phyloP scores from a whole-genome alignment of 2,113 vertebrate genomes.

The Todiramphus saurophagus region DNA sequence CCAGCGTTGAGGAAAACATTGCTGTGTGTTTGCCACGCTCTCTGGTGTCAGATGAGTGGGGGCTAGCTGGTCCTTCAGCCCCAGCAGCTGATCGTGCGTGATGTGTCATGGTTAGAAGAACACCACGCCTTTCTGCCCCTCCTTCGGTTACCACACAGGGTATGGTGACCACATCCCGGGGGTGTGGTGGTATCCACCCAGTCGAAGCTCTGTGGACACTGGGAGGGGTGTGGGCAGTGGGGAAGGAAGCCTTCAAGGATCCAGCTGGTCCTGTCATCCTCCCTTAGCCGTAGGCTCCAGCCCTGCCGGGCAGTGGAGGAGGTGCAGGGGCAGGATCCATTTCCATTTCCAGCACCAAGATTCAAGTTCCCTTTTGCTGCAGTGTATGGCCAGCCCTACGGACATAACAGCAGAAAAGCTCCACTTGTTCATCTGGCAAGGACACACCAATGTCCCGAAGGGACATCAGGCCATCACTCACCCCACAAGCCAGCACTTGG shows the following conservation, averaged over 20 bases:
- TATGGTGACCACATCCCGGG: not conserved
- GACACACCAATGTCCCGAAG: not conserved
- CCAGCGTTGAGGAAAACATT: not conserved
- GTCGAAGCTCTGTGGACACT: not conserved
- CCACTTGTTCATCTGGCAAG: not conserved
- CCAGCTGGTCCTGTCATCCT: not conserved
- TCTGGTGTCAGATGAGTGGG: not conserved
- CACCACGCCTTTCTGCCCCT: not conserved
- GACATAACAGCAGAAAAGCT: not conserved
- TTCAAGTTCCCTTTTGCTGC: not conserved
- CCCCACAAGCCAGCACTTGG: not conserved
- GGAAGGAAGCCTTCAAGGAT: not conserved
- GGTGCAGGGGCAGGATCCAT: not conserved
- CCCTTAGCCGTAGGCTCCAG: not conserved
- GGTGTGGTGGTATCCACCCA: not conserved
- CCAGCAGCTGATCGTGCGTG: rapidly evolving
- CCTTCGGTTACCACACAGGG: not conserved
- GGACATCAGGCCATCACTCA: not conserved
- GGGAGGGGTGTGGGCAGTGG: not conserved
- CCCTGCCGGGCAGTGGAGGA: not conserved
- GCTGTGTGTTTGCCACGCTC: not conserved
- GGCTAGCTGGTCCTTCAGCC: not conserved
- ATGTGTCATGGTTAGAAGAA: not conserved
- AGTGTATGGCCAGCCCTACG: rapidly evolving
- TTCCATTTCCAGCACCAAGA: not conserved